Conservation (phyloP, 2,888 invertebrate genomes). For the Lasioglossum marginatum region DNA sequence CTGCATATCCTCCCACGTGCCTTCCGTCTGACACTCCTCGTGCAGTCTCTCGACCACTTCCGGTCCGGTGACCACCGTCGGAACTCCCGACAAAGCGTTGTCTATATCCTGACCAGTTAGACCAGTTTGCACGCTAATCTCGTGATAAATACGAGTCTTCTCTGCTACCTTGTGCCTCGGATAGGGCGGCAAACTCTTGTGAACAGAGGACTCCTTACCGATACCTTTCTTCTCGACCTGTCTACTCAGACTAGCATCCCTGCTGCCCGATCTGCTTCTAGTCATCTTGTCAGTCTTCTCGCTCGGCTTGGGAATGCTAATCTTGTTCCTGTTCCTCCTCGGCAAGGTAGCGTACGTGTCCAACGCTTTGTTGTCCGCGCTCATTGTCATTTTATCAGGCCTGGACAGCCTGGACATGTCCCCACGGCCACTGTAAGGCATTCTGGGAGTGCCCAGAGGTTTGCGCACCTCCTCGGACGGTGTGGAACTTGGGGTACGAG, state of each 20-base stretch:
- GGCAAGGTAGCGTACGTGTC: conserved; percentile 93
- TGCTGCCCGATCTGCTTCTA: conserved; percentile 85
- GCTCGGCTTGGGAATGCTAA: conserved; percentile 59
- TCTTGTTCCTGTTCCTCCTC: conserved; percentile 87
- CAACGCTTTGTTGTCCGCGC: conserved; percentile 83
- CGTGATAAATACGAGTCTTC: conserved; percentile 92
- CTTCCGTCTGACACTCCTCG: conserved; percentile 88
- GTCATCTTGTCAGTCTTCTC: conserved; percentile 65
- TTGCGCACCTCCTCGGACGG: conserved; percentile 70
- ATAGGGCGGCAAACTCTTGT: conserved; percentile 85
- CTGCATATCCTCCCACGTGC: conserved; percentile 88
- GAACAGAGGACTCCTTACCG: conserved; percentile 74
- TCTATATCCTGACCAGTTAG: conserved; percentile 90
- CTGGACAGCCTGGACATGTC: conserved; percentile 26
- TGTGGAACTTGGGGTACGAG: conserved; percentile 77
- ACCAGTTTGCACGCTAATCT: conserved; percentile 91
- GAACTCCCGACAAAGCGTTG: conserved; percentile 88
- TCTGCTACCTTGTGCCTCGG: conserved; percentile 83
- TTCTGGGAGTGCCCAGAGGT: conserved; percentile 54
- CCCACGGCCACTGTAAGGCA: conserved; percentile 42
- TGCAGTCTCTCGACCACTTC: conserved; percentile 85
- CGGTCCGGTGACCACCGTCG: conserved; percentile 79
- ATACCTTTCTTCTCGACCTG: conserved; percentile 73
- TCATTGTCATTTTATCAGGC: conserved; percentile 79
- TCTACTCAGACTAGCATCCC: conserved; percentile 85